These are phyloP conservation scores for Dynastes tityus DNA, from an alignment of 2,888 invertebrate species.

Conservation along the genomic window DNA sequence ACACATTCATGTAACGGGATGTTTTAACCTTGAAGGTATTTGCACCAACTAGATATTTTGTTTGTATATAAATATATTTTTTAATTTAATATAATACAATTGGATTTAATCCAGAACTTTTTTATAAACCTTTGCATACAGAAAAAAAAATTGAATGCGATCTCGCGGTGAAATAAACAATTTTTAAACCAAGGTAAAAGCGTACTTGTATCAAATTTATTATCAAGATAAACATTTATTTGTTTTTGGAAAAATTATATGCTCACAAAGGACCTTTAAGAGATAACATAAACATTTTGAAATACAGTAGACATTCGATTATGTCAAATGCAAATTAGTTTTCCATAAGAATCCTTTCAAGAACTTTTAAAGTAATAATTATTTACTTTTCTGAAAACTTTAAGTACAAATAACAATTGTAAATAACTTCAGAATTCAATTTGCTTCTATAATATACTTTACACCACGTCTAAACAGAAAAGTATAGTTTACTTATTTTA, in stretches of 20 bases:
- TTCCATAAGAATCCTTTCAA: too few relatives aligned
- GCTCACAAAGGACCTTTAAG: too few relatives aligned
- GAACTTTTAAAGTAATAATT: too few relatives aligned
- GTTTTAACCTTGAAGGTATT: conserved; percentile 29
- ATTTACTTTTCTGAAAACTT: too few relatives aligned
- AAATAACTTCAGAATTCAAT: too few relatives aligned
- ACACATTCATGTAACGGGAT: conserved; percentile 16
- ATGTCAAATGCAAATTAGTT: too few relatives aligned
- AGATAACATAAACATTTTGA: too few relatives aligned
- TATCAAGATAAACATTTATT: too few relatives aligned
- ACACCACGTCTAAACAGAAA: conserved; percentile 10
- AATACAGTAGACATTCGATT: too few relatives aligned
- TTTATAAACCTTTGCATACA: conserved; percentile 33
- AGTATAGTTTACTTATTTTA: conserved; percentile 21
- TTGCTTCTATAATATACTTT: conserved; percentile 6
- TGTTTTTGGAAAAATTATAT: too few relatives aligned
- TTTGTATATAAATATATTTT: conserved; percentile 39
- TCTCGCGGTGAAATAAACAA: conserved; percentile 10
- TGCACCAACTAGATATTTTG: conserved; percentile 35
- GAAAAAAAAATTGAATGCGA: conserved; percentile 28
- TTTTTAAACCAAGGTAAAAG: conserved; percentile 19
- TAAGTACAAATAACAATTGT: too few relatives aligned
- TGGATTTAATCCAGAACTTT: conserved; percentile 37
- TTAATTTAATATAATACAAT: conserved; percentile 44
- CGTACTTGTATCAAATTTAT: conserved; percentile 11